phyloP scores from a whole-genome alignment of 1,140 invertebrate species.

The Lordiphosa clarofinis region DNA sequence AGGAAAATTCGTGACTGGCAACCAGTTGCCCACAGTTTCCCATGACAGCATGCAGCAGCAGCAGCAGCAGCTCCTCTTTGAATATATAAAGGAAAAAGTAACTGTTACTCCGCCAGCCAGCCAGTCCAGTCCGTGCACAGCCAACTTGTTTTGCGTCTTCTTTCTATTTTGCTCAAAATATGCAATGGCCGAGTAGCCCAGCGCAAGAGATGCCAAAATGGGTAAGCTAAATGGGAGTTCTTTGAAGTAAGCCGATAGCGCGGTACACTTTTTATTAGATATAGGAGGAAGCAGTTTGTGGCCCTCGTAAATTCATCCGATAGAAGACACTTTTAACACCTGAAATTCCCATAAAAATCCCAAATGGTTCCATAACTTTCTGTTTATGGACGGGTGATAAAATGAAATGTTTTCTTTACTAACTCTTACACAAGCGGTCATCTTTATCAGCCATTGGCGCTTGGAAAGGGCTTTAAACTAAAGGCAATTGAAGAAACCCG shows the following conservation, averaged over 20 bases:
- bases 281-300: neutral
- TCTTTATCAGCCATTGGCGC: too few species aligned
- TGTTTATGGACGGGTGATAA: too few species aligned
- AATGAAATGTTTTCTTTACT: too few species aligned
- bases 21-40: conserved; percentile 62
- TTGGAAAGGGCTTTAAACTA: too few species aligned
- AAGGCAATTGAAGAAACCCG: too few species aligned
- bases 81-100: conserved; percentile 59
- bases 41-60: conserved; percentile 35
- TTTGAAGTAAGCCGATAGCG: neutral
- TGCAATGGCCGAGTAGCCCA: conserved; percentile 18
- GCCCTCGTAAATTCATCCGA: too few species aligned
- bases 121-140: conserved; percentile 17
- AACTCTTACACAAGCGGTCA: too few species aligned
- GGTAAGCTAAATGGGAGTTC: conserved; percentile 3
- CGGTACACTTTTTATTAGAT: conserved; percentile 4
- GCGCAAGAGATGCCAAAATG: conserved; percentile 7
- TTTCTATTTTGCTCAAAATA: conserved; percentile 54
- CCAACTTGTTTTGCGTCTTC: conserved; percentile 69
- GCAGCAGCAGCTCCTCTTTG: conserved; percentile 22
- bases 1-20: conserved; percentile 64
- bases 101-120: conserved; percentile 65
- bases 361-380: too few species aligned
- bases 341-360: too few species aligned
- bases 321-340: too few species aligned